phyloP scores from a whole-genome alignment of 2,888 invertebrate species.

The Hololepta plana region DNA sequence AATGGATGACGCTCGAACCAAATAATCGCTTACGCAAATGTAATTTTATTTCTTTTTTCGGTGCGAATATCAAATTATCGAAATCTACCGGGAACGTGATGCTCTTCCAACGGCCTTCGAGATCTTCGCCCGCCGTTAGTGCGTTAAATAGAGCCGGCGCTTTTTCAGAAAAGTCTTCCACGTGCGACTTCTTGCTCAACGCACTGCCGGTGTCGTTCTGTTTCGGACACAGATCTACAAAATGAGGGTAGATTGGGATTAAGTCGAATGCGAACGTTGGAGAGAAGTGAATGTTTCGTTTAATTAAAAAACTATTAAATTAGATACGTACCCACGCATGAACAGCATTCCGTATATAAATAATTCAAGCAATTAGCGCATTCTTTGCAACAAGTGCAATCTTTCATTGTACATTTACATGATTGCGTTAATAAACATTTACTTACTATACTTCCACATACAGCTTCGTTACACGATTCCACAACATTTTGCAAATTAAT shows the following conservation, averaged over 20 bases:
- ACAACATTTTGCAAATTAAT: conserved; percentile 11
- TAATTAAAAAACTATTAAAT: conserved; percentile 3
- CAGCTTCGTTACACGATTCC: conserved; percentile 72
- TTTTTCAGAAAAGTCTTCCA: conserved; percentile 64
- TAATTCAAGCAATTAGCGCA: conserved; percentile 80
- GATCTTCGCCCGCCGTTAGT: conserved; percentile 61
- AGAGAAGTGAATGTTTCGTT: conserved; percentile 2
- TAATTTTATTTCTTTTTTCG: conserved; percentile 44
- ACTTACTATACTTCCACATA: conserved; percentile 89
- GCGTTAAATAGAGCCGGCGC: conserved; percentile 71
- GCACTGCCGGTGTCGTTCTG: conserved; percentile 55
- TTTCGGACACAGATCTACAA: conserved; percentile 74
- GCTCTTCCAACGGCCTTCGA: conserved; percentile 64
- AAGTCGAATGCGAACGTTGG: conserved; percentile 1
- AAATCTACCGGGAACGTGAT: conserved; percentile 65
- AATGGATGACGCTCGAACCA: not conserved
- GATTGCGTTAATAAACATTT: conserved; percentile 93
- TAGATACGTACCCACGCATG: conserved; percentile 79
- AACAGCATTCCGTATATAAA: conserved; percentile 86
- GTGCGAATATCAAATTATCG: conserved; percentile 43
- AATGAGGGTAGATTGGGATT: conserved; percentile 10
- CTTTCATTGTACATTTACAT: conserved; percentile 81
- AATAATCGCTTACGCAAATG: conserved; percentile 59
- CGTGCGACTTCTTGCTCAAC: conserved; percentile 62
- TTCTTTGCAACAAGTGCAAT: conserved; percentile 88